These are phyloP conservation scores for Sebastes goodei DNA, from an alignment of 2,797 vertebrate genomes.

Conservation along the genomic window DNA sequence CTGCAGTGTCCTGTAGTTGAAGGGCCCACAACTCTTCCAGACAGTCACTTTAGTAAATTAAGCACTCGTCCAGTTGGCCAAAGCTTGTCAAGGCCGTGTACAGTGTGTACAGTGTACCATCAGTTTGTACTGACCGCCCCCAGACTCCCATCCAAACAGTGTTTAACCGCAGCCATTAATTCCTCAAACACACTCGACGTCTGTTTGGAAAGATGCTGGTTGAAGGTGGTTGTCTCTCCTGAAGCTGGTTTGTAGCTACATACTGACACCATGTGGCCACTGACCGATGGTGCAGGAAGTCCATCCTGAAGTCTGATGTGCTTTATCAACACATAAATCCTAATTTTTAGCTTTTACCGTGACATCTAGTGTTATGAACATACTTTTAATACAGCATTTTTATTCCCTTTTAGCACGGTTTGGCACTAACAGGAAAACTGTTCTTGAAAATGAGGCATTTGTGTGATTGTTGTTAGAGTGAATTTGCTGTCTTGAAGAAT, in stretches of 20 bases:
- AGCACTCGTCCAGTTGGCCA: slow-evolving; percentile 42
- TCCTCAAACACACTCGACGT: not conserved
- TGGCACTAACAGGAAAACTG: not conserved
- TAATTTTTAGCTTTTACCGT: not conserved
- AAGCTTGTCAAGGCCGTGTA: not conserved
- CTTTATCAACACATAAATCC: not conserved
- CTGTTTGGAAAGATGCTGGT: not conserved
- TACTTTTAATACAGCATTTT: not conserved
- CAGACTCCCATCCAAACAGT: slow-evolving; percentile 24
- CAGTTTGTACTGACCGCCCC: slow-evolving; percentile 2
- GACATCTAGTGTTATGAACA: not conserved
- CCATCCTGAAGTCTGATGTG: not conserved
- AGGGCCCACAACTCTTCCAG: slow-evolving; percentile 34
- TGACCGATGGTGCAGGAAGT: slow-evolving; percentile 2
- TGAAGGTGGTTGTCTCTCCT: not conserved
- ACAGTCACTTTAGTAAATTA: slow-evolving; percentile 63
- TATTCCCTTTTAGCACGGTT: not conserved
- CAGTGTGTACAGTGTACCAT: not conserved
- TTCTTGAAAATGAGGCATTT: not conserved
- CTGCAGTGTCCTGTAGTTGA: slow-evolving; percentile 10
- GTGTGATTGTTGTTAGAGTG: not conserved
- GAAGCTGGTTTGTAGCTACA: slow-evolving; percentile 21
- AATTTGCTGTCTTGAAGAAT: not conserved
- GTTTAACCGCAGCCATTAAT: slow-evolving; percentile 18
- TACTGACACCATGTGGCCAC: slow-evolving; percentile 69